Evolutionary conservation across 2,113 vertebrate genomes (phyloP).

Genomic region (Siniperca knerii): DNA sequence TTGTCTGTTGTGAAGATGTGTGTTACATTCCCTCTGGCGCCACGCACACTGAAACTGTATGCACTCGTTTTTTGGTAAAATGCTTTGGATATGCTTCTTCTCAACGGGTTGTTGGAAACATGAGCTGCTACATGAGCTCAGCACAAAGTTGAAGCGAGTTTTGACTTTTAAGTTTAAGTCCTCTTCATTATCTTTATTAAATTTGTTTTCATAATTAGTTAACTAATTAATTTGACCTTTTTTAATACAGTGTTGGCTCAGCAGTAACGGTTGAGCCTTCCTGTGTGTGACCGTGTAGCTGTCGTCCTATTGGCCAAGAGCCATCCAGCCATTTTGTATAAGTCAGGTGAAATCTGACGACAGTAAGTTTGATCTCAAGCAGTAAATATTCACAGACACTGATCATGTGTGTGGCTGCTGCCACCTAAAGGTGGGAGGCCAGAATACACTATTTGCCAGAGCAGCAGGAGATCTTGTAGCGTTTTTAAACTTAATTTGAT

Average conservation of each 20-base stretch:
- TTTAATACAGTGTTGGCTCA: background rate
- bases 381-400: slow-evolving; percentile 31
- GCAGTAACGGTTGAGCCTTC: rapidly evolving
- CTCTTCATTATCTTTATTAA: background rate
- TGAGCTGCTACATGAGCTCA: background rate
- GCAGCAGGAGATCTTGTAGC: background rate
- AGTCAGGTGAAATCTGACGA: slow-evolving; percentile 71
- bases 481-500: background rate
- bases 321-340: slow-evolving; percentile 77
- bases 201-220: background rate
- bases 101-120: rapidly evolving
- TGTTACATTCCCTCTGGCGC: too few species aligned
- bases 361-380: slow-evolving; percentile 59
- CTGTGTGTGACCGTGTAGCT: background rate
- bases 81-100: rapidly evolving
- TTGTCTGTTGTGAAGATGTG: background rate
- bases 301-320: slow-evolving; percentile 33
- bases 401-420: slow-evolving; percentile 45
- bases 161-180: background rate
- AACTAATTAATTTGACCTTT: background rate
- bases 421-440: slow-evolving; percentile 71
- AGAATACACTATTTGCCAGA: slow-evolving; percentile 59
- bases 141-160: background rate
- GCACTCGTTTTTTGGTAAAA: background rate
- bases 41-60: background rate